Evolutionary conservation across 2,888 invertebrate species (phyloP).

Genomic region (Antheraea assamensis): DNA sequence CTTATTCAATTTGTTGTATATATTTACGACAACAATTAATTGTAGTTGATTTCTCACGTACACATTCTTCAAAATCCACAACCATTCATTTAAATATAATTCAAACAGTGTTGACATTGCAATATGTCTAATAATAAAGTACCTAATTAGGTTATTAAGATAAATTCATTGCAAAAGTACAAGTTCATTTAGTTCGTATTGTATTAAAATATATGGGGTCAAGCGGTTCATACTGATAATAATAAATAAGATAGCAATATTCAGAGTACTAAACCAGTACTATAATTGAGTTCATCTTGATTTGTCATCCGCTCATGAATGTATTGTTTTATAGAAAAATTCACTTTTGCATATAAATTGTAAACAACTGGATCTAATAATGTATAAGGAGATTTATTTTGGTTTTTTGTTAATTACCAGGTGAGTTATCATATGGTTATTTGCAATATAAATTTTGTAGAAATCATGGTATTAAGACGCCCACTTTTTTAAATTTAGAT

Average conservation of each 20-base stretch:
- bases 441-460: neutral
- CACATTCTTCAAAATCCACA: too few species aligned
- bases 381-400: conserved; percentile 9
- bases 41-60: too few species aligned
- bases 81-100: too few species aligned
- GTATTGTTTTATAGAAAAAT: neutral
- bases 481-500: neutral
- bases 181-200: conserved; percentile 23
- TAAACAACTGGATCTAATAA: neutral
- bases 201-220: conserved; percentile 44
- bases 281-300: conserved; percentile 1
- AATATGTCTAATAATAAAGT: too few species aligned
- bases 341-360: neutral
- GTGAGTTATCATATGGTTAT: conserved; percentile 9
- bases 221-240: conserved; percentile 63
- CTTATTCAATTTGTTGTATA: too few species aligned
- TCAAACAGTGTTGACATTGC: too few species aligned
- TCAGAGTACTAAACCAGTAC: neutral
- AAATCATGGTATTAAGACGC: neutral
- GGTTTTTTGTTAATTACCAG: conserved; percentile 13
- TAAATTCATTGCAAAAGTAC: neutral
- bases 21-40: too few species aligned
- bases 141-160: too few species aligned
- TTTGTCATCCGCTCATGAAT: conserved; percentile 4
- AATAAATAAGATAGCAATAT: conserved; percentile 22